Percentiles rank a stretch among this genome's conserved stretches.
These are phyloP conservation scores for Molorchus minor DNA, from an alignment of 2,888 invertebrate genomes.

Conservation along the genomic window DNA sequence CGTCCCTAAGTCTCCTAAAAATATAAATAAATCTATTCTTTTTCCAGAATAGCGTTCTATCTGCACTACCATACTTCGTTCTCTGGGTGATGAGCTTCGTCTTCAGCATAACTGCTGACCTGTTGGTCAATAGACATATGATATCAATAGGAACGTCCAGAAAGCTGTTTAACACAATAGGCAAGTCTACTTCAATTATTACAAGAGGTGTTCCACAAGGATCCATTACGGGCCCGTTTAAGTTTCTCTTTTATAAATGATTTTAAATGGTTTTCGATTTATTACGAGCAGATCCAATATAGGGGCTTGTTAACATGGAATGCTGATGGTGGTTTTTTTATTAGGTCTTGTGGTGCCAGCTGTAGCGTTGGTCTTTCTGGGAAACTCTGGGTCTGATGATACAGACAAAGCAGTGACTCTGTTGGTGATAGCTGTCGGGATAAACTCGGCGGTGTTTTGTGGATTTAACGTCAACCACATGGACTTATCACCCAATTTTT, in stretches of 20 bases:
- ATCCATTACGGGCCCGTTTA: no score
- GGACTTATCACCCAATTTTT: constrained; percentile 84
- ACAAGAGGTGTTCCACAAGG: no score
- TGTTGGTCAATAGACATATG: constrained; percentile 63
- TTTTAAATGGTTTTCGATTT: no score
- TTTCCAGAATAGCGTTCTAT: constrained; percentile 72
- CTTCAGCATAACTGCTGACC: constrained; percentile 74
- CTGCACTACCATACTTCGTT: constrained; percentile 76
- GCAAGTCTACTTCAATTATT: no score
- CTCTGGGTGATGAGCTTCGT: constrained; percentile 78
- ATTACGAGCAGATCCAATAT: no score
- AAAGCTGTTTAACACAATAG: constrained; percentile 50
- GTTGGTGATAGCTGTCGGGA: constrained; percentile 76
- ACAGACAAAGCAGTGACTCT: constrained; percentile 72
- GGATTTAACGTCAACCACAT: constrained; percentile 84
- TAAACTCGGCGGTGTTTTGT: constrained; percentile 78
- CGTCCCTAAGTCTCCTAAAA: no score
- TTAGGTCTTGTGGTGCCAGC: constrained; percentile 67
- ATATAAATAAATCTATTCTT: not conserved
- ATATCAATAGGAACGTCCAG: constrained; percentile 50
- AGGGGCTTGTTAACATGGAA: no score
- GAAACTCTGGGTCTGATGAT: constrained; percentile 60
- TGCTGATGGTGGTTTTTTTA: constrained; percentile 52
- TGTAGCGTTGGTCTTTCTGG: constrained; percentile 71
- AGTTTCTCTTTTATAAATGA: no score